Evolutionary conservation across 2,888 invertebrate genomes (phyloP).

Genomic region (Orthonychiurus folsomi): DNA sequence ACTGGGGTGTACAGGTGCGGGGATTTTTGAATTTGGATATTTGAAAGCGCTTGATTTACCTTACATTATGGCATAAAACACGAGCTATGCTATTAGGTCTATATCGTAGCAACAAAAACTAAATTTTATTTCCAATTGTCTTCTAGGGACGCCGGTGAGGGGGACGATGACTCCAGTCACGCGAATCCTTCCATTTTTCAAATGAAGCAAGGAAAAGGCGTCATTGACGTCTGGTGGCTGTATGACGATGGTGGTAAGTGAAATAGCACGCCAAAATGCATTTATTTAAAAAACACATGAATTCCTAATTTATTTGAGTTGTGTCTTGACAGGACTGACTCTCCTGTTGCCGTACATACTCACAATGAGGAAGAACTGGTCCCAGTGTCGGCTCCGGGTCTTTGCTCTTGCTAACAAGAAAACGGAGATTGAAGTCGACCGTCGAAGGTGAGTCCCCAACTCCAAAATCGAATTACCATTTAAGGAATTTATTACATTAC

Average conservation of each 20-base stretch:
- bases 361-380: slow-evolving; percentile 70
- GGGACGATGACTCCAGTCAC: neutral
- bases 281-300: slow-evolving; percentile 6
- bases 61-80: neutral
- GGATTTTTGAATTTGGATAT: neutral
- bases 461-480: neutral
- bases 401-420: slow-evolving; percentile 83
- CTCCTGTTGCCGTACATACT: slow-evolving; percentile 78
- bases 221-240: slow-evolving; percentile 96
- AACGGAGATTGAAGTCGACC: slow-evolving; percentile 71
- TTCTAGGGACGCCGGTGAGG: neutral
- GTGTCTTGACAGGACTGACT: slow-evolving; percentile 55
- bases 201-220: slow-evolving; percentile 65
- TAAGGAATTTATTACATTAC: neutral
- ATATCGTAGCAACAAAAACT: too few species aligned
- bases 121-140: neutral
- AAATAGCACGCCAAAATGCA: too few species aligned
- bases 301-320: slow-evolving; percentile 2
- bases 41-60: neutral
- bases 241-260: slow-evolving; percentile 82
- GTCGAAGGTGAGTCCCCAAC: slow-evolving; percentile 58
- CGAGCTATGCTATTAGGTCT: too few species aligned
- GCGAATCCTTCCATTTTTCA: slow-evolving; percentile 50
- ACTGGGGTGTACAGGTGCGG: slow-evolving; percentile 20
- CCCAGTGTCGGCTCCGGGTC: slow-evolving; percentile 67